A percentile compares a stretch with the other conserved stretches of the same genome.
phyloP scores from a whole-genome alignment of 2,797 vertebrate genomes.

The Clarias platycephalus region DNA sequence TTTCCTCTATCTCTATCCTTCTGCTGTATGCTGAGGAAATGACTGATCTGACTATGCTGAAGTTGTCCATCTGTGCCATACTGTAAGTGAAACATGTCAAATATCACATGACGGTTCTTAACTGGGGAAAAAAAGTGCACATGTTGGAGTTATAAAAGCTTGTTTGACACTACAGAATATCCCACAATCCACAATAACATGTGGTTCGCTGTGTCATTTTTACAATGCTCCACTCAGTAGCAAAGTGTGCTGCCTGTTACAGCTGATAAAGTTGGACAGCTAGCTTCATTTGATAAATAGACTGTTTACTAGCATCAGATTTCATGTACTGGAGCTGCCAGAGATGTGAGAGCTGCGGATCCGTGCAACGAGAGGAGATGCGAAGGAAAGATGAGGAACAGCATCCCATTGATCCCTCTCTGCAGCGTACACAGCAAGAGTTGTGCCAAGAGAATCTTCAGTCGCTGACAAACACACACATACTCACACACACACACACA shows the following conservation, averaged over 20 bases:
- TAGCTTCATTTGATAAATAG: conserved; percentile 39
- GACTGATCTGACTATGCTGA: conserved; percentile 5
- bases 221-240: background rate
- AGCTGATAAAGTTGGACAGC: conserved; percentile 33
- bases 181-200: no score
- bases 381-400: conserved; percentile 36
- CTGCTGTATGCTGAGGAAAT: conserved; percentile 33
- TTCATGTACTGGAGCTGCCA: conserved; percentile 30
- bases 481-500: background rate
- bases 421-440: conserved; percentile 42
- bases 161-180: conserved; percentile 18
- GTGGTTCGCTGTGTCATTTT: background rate
- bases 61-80: conserved; percentile 26
- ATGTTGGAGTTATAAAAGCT: background rate
- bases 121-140: background rate
- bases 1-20: conserved; percentile 1
- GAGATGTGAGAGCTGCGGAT: conserved; percentile 47
- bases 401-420: conserved; percentile 53
- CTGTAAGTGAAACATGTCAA: conserved; percentile 5
- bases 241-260: conserved; percentile 1
- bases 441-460: conserved; percentile 47
- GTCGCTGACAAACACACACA: conserved; percentile 38
- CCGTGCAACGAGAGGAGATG: conserved; percentile 58
- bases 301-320: conserved; percentile 47
- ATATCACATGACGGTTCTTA: background rate